Evolutionary conservation across 2,113 vertebrate species (phyloP), one percentile per base, ranked within the genome.

Genomic region (Hippotragus niger): DNA sequence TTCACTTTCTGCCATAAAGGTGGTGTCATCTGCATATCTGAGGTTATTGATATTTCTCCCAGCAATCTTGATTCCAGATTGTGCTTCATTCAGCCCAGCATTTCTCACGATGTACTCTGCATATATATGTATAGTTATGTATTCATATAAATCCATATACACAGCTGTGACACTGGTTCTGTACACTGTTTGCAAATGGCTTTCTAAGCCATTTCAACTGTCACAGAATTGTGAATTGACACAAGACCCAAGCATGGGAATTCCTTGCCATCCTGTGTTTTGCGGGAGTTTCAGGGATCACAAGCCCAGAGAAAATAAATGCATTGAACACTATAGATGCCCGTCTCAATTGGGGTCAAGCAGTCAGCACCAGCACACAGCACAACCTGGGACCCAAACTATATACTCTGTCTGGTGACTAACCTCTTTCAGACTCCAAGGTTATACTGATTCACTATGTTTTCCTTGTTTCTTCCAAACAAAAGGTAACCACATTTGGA

Each of bases 181-280:
- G 4, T 47, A 53, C 5, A 45, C 4, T 47, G 27, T 64, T 94
- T 81, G 71, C 5, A 50, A 57, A 45, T 90, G 15, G 17, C 40
- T 58, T 88, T 74, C 47, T 74, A 88, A 87, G 3, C 19, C 50
- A 85, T 50, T 91, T 92, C 14, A 50, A 23, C 33, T 33, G 8
- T 57, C 27, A 62, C 4, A 15, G 21, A 29, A 31, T n/a, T 50
- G 36, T 31, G 15, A 29, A 25, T 10, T 25, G 14, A 52, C 10
- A 15, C 1, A 57, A 15, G 7, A 88, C 2, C 2, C 23, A 36
- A 6, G 1, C 6, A 84, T 40, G 8, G 2, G 14, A 62, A 33
- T 13, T 2, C 4, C 4, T 62, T 78, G 53, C 36, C 53, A 36
- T 53, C 36, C 10, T 47, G 3, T 67, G 31, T 29, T 83, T 82